Evolutionary conservation across 1,140 invertebrate genomes (phyloP).

Genomic region (Plectrocnemia conspersa): DNA sequence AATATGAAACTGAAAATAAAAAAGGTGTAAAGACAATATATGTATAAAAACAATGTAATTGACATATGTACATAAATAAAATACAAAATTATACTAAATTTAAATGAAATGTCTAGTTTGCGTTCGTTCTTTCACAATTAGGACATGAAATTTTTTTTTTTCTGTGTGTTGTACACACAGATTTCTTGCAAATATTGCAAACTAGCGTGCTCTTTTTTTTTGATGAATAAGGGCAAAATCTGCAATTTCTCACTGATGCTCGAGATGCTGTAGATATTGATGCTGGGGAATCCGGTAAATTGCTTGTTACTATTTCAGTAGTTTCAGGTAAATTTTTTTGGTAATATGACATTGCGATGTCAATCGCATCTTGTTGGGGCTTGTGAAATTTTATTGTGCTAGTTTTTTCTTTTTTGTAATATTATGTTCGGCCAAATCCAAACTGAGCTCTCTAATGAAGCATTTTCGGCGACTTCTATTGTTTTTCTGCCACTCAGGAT

Average conservation of each 20-base stretch:
- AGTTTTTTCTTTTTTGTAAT: slow-evolving; percentile 5
- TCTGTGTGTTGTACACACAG: slow-evolving; percentile 12
- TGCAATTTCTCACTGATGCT: slow-evolving; percentile 10
- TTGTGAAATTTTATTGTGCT: slow-evolving; percentile 5
- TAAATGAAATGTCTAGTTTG: slow-evolving; percentile 8
- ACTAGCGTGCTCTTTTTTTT: slow-evolving; percentile 14
- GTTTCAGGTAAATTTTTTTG: slow-evolving; percentile 2
- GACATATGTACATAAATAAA: slow-evolving; percentile 4
- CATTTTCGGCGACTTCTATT: slow-evolving; percentile 9
- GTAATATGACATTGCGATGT: slow-evolving; percentile 8
- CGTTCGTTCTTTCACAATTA: too few relatives aligned
- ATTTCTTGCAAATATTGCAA: slow-evolving; percentile 12
- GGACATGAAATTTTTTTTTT: slow-evolving; percentile 7
- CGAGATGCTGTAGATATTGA: slow-evolving; percentile 1
- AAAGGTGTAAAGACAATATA: too few relatives aligned
- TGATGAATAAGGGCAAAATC: slow-evolving; percentile 11
- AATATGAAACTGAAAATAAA: background rate
- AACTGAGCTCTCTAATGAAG: slow-evolving; percentile 16
- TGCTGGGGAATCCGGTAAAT: background rate
- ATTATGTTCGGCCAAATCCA: slow-evolving; percentile 14
- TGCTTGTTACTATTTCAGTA: background rate
- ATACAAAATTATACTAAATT: slow-evolving; percentile 5
- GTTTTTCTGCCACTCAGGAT: slow-evolving; percentile 13
- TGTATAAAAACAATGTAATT: slow-evolving; percentile 7
- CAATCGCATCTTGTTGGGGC: slow-evolving; percentile 11